phyloP scores from a whole-genome alignment of 2,888 invertebrate species.

The Tenthredo notha region DNA sequence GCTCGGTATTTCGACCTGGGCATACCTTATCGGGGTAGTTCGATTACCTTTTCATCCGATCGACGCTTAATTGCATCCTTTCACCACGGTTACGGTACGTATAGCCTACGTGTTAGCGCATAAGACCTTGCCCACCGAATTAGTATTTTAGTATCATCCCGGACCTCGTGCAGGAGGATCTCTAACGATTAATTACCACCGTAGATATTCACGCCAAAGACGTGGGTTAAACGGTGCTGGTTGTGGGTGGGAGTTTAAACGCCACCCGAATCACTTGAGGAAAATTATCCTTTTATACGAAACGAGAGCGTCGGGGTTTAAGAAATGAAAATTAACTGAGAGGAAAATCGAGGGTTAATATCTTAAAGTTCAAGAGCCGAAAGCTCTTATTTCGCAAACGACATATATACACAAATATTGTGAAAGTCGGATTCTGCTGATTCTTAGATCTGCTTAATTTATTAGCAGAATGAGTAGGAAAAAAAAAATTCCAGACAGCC shows the following conservation, averaged over 20 bases:
- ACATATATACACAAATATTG: not conserved
- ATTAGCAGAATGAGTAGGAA: not conserved
- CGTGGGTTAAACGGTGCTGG: not conserved
- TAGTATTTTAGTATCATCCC: conserved; percentile 14
- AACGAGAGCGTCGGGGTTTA: not conserved
- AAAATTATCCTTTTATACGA: not conserved
- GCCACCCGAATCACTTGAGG: not conserved
- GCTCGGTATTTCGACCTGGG: conserved; percentile 26
- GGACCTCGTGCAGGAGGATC: not conserved
- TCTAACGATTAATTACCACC: conserved; percentile 13
- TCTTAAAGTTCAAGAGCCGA: too few relatives aligned
- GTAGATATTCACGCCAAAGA: not conserved
- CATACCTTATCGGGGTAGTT: conserved; percentile 48
- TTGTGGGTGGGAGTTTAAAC: not conserved
- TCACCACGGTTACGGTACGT: not conserved
- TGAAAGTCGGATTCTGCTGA: not conserved
- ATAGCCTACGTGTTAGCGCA: not conserved
- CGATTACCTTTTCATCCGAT: conserved; percentile 55
- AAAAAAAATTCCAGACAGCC: not conserved
- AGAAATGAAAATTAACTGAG: not conserved
- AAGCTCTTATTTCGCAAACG: not conserved
- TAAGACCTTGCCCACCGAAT: conserved; percentile 6
- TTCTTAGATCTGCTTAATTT: not conserved
- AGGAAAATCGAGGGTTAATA: not conserved
- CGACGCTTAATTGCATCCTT: conserved; percentile 55